phyloP scores from a whole-genome alignment of 2,888 invertebrate species.

The Fragum sueziense region DNA sequence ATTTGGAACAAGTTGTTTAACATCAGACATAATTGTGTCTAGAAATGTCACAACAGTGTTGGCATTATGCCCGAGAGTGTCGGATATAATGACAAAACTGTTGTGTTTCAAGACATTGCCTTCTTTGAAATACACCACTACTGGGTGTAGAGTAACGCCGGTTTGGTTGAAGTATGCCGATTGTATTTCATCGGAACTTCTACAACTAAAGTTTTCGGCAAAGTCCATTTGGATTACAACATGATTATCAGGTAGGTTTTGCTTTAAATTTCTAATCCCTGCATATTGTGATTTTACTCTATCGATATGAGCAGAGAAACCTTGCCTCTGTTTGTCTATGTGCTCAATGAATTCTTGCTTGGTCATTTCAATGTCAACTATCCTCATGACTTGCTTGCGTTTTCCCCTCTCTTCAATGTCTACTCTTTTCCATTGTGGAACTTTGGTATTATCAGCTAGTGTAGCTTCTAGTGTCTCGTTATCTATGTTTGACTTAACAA shows the following conservation, averaged over 20 bases:
- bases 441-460: constrained; percentile 2
- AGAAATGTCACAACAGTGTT: constrained; percentile 35
- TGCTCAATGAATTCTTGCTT: constrained; percentile 27
- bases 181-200: constrained; percentile 42
- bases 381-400: constrained; percentile 28
- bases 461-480: neutral
- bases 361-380: constrained; percentile 7
- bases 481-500: constrained; percentile 8
- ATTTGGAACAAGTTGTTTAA: constrained; percentile 28
- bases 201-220: constrained; percentile 51
- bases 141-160: constrained; percentile 51
- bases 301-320: constrained; percentile 43
- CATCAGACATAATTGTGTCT: constrained; percentile 12
- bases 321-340: constrained; percentile 24
- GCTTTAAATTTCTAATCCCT: constrained; percentile 32
- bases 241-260: constrained; percentile 43
- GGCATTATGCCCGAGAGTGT: constrained; percentile 27
- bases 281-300: constrained; percentile 41
- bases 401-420: constrained; percentile 21
- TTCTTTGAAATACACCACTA: constrained; percentile 46
- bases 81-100: constrained; percentile 32
- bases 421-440: constrained; percentile 35
- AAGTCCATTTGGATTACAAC: constrained; percentile 58
- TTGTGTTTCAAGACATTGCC: constrained; percentile 17
- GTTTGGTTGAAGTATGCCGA: constrained; percentile 43